Evolutionary conservation across 2,888 invertebrate species (phyloP).

Genomic region (Aleiodes leptofemur): DNA sequence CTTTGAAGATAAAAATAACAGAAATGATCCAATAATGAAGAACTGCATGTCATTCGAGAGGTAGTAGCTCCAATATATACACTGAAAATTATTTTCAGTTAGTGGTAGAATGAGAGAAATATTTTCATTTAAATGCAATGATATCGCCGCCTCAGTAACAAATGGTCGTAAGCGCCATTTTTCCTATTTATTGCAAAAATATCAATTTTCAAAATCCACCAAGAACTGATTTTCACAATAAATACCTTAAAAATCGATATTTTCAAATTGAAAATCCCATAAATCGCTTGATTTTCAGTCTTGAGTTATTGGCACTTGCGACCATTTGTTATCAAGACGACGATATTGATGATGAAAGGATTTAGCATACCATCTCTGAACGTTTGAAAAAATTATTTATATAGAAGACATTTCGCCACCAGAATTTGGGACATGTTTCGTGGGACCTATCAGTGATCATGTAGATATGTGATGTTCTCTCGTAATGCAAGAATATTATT

Average conservation of each 20-base stretch:
- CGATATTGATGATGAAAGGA: neutral
- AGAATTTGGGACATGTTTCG: conserved; percentile 75
- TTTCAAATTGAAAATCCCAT: too few species aligned
- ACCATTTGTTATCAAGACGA: too few species aligned
- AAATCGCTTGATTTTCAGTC: too few species aligned
- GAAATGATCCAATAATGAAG: conserved; percentile 70
- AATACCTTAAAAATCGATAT: too few species aligned
- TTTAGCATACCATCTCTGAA: conserved; percentile 74
- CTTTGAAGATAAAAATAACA: conserved; percentile 71
- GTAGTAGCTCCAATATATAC: conserved; percentile 77
- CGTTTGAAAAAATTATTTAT: conserved; percentile 76
- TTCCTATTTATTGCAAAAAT: too few species aligned
- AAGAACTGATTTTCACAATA: too few species aligned
- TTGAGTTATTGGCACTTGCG: too few species aligned
- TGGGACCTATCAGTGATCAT: conserved; percentile 70
- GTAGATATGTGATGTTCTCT: conserved; percentile 71
- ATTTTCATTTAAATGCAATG: conserved; percentile 1
- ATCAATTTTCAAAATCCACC: too few species aligned
- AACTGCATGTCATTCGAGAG: conserved; percentile 76
- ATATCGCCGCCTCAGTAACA: neutral
- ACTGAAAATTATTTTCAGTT: conserved; percentile 62
- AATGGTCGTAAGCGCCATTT: too few species aligned
- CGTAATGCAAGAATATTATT: conserved; percentile 71
- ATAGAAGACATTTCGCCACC: conserved; percentile 78
- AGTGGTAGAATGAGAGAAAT: neutral